Conservation (phyloP, 2,888 invertebrate genomes). For the Dryadula phaetusa region DNA sequence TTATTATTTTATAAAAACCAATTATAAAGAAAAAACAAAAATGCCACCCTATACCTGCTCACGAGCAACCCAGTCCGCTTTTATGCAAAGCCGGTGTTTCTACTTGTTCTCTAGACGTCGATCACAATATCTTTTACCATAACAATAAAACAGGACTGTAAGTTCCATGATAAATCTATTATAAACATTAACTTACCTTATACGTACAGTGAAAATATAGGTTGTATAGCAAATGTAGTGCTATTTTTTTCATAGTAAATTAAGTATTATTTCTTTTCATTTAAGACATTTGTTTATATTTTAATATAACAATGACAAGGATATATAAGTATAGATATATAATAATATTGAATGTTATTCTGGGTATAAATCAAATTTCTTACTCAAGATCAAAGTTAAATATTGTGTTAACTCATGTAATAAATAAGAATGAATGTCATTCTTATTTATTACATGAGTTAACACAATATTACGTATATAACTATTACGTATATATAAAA, state of each 20-base stretch:
- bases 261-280: neutral
- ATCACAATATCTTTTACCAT: constrained; percentile 67
- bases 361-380: too few relatives aligned
- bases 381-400: too few relatives aligned
- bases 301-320: too few relatives aligned
- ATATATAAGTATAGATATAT: too few relatives aligned
- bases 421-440: too few relatives aligned
- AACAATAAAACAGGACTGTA: constrained; percentile 44
- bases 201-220: neutral
- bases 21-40: neutral
- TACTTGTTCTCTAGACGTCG: constrained; percentile 74
- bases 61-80: constrained; percentile 50
- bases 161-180: constrained; percentile 22
- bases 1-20: too few relatives aligned
- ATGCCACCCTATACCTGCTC: constrained; percentile 17
- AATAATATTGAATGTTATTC: too few relatives aligned
- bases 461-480: too few relatives aligned
- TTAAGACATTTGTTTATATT: neutral
- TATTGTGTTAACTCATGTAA: too few relatives aligned
- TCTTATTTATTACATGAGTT: too few relatives aligned
- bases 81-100: constrained; percentile 57
- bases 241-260: neutral
- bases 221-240: neutral
- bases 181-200: constrained; percentile 6
- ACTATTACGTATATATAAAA: too few relatives aligned